Evolutionary conservation across 2,888 invertebrate species (phyloP).

Genomic region (Thereva unica): DNA sequence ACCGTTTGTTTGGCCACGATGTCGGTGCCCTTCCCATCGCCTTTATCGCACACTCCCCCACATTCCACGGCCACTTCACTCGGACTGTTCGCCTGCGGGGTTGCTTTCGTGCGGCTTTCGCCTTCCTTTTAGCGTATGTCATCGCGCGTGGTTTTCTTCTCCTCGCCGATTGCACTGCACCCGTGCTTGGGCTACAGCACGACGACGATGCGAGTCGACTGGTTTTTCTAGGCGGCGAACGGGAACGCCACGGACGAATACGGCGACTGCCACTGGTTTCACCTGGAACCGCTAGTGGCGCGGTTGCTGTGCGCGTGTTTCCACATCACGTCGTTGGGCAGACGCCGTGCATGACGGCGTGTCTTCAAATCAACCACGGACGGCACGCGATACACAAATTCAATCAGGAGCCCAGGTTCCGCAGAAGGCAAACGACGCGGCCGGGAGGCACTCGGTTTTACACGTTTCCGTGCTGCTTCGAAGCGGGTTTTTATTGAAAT

Average conservation of each 20-base stretch:
- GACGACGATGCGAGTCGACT: too few species aligned
- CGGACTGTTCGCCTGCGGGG: too few species aligned
- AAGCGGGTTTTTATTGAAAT: too few species aligned
- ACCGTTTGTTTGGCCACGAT: too few species aligned
- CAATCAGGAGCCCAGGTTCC: constrained; percentile 32
- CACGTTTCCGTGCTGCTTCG: constrained; percentile 7
- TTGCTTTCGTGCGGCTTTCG: neutral
- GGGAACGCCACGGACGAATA: constrained; percentile 3
- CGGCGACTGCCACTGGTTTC: constrained; percentile 5
- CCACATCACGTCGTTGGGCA: constrained; percentile 27
- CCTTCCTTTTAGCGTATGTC: constrained; percentile 2
- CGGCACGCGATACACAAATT: constrained; percentile 40
- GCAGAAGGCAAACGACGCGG: neutral
- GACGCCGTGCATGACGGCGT: constrained; percentile 39
- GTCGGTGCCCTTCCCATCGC: too few species aligned
- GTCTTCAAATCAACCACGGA: constrained; percentile 39
- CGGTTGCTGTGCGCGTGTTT: constrained; percentile 27
- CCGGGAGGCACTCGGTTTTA: neutral
- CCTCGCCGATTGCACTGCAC: too few species aligned
- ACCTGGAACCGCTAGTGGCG: constrained; percentile 15
- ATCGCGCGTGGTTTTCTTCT: neutral
- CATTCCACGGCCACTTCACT: neutral
- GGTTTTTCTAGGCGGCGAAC: too few species aligned
- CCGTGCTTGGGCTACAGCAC: too few species aligned
- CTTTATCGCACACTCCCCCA: too few species aligned